phyloP scores from a whole-genome alignment of 1,140 invertebrate genomes.

The Hycleus cichorii region DNA sequence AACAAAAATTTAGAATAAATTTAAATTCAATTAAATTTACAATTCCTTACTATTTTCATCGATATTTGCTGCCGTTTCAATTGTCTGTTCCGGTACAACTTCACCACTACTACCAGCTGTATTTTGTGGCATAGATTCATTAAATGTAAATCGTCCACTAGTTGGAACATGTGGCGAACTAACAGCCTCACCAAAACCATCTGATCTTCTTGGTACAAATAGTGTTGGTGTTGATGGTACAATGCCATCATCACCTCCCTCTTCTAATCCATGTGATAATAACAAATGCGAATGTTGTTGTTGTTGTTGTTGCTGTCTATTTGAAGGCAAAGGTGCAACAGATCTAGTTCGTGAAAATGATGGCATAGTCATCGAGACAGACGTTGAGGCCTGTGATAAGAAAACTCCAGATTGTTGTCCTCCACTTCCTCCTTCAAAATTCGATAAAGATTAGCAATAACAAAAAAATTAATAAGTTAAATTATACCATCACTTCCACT shows the following conservation, averaged over 20 bases:
- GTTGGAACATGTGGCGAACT: conserved; percentile 74
- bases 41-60: conserved; percentile 34
- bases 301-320: conserved; percentile 23
- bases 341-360: conserved; percentile 31
- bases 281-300: conserved; percentile 33
- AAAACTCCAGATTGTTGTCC: conserved; percentile 17
- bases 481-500: conserved; percentile 43
- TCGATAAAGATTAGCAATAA: no score
- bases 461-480: not conserved
- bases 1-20: conserved; percentile 28
- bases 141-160: conserved; percentile 65
- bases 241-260: conserved; percentile 76
- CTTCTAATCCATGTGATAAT: conserved; percentile 49
- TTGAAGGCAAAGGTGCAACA: conserved; percentile 31
- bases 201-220: conserved; percentile 71
- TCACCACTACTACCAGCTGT: conserved; percentile 24
- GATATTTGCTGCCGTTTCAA: conserved; percentile 28
- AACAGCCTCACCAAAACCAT: conserved; percentile 87
- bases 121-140: conserved; percentile 42
- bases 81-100: conserved; percentile 35
- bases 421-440: no score
- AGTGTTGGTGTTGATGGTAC: conserved; percentile 86
- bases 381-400: conserved; percentile 44
- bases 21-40: conserved; percentile 8
- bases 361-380: conserved; percentile 39